Conservation (phyloP, 2,888 invertebrate genomes). For the Brachypalpus laphriformis region DNA sequence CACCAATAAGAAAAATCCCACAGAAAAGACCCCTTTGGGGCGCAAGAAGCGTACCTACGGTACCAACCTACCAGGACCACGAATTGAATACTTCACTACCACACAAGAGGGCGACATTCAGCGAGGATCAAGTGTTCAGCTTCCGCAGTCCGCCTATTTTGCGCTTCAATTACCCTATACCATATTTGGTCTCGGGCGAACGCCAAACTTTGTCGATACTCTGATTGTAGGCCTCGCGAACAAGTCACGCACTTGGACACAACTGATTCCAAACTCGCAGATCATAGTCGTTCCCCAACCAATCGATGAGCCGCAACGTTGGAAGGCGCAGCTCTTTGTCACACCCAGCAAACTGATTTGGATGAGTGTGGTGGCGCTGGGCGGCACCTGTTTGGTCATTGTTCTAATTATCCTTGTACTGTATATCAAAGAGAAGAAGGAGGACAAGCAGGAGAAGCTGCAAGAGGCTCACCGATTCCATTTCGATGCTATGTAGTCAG, state of each 20-base stretch:
- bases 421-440: slow-evolving; percentile 94
- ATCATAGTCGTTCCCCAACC: slow-evolving; percentile 97
- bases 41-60: slow-evolving; percentile 91
- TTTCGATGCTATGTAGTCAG: slow-evolving; percentile 91
- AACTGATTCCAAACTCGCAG: slow-evolving; percentile 98
- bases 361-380: slow-evolving; percentile 94
- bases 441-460: slow-evolving; percentile 90
- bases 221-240: slow-evolving; percentile 91
- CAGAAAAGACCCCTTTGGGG: slow-evolving; percentile 89
- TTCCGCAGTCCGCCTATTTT: slow-evolving; percentile 96
- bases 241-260: slow-evolving; percentile 90
- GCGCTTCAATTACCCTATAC: slow-evolving; percentile 97
- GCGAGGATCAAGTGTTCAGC: slow-evolving; percentile 92
- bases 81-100: slow-evolving; percentile 92
- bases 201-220: slow-evolving; percentile 98
- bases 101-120: slow-evolving; percentile 93
- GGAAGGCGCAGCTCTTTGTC: slow-evolving; percentile 96
- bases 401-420: slow-evolving; percentile 92
- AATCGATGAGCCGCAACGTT: slow-evolving; percentile 88
- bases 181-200: slow-evolving; percentile 98
- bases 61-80: slow-evolving; percentile 95
- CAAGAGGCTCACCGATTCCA: slow-evolving; percentile 93
- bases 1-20: slow-evolving; percentile 88
- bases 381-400: slow-evolving; percentile 93
- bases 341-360: slow-evolving; percentile 96